Evolutionary conservation across 2,113 vertebrate species (phyloP).

Genomic region (Centropristis striata): DNA sequence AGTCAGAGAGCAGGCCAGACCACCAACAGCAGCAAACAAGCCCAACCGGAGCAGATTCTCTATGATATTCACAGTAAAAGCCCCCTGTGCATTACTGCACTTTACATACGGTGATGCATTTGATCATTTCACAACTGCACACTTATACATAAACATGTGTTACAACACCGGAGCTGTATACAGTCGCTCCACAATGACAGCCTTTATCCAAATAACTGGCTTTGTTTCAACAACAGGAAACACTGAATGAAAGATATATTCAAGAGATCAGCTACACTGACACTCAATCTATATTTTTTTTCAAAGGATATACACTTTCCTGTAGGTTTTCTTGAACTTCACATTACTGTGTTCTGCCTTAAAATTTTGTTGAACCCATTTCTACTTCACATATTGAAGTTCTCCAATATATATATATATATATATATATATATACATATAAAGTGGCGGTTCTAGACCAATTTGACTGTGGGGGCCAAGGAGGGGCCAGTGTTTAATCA

Average conservation of each 20-base stretch:
- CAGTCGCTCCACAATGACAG: not conserved
- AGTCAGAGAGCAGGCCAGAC: constrained; percentile 24
- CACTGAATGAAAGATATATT: not conserved
- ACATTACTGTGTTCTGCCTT: not conserved
- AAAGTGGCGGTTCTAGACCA: no score
- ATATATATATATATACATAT: no score
- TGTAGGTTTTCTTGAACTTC: not conserved
- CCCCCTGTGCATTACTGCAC: not conserved
- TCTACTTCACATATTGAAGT: no score
- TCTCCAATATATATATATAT: no score
- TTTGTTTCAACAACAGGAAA: not conserved
- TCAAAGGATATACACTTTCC: not conserved
- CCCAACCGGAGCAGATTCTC: not conserved
- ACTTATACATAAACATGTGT: constrained; percentile 3
- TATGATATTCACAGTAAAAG: constrained; percentile 8
- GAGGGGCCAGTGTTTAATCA: no score
- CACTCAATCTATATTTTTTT: not conserved
- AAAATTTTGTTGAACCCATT: no score
- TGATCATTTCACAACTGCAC: not conserved
- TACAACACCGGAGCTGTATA: not conserved
- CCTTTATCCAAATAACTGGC: not conserved
- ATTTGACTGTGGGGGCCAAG: no score
- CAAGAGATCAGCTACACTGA: not conserved
- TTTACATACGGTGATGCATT: not conserved
- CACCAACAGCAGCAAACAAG: constrained; percentile 38